Conservation (phyloP, 2,797 vertebrate genomes). For the Thaleichthys pacificus region DNA sequence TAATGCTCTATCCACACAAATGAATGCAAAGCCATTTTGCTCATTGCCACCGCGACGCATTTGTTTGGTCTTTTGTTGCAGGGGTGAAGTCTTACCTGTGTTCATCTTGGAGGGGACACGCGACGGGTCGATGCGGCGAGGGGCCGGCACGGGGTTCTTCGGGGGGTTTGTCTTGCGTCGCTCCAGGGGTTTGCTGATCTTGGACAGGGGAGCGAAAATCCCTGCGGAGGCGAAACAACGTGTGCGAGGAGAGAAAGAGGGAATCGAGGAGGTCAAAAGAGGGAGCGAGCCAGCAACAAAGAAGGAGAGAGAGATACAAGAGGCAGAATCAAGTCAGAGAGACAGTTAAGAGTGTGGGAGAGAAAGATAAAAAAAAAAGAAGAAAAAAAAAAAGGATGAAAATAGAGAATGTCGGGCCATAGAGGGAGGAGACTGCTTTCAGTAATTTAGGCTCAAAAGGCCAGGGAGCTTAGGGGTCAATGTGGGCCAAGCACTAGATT, state of each 20-base stretch:
- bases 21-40: neutral
- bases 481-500: neutral
- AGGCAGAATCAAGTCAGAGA: neutral
- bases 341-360: neutral
- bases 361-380: neutral
- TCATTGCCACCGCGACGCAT: too few relatives aligned
- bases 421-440: neutral
- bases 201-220: constrained; percentile 95
- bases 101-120: constrained; percentile 85
- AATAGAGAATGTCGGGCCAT: neutral
- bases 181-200: constrained; percentile 86
- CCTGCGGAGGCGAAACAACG: constrained; percentile 65
- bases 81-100: constrained; percentile 74
- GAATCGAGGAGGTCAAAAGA: neutral
- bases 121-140: constrained; percentile 77
- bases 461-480: neutral
- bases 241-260: neutral
- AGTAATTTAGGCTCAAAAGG: neutral
- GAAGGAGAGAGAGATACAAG: neutral
- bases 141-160: constrained; percentile 61
- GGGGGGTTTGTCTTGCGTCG: constrained; percentile 67
- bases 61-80: neutral
- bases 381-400: neutral
- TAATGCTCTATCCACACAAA: neutral
- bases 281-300: neutral